These are phyloP conservation scores for Drosophila pseudoobscura DNA, from an alignment of 1,140 invertebrate species.

Conservation along the genomic window DNA sequence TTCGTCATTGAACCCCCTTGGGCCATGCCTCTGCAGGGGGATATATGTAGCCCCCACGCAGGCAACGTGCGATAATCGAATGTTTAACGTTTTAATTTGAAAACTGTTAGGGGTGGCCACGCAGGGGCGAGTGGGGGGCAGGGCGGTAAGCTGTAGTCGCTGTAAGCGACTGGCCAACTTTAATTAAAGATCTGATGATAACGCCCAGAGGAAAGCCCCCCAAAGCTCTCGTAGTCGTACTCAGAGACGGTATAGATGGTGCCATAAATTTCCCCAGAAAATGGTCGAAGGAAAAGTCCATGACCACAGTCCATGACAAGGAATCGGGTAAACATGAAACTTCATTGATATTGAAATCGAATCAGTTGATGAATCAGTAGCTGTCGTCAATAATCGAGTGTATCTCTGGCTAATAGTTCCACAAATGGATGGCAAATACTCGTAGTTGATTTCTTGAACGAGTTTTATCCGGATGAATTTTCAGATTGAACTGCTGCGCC, in stretches of 20 bases:
- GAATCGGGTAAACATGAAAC: no score
- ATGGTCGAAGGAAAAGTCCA: slow-evolving; percentile 15
- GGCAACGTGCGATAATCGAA: slow-evolving; percentile 72
- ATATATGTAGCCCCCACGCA: background rate
- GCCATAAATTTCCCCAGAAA: slow-evolving; percentile 61
- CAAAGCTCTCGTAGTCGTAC: no score
- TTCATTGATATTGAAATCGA: no score
- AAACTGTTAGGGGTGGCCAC: slow-evolving; percentile 31
- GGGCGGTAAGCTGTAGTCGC: background rate
- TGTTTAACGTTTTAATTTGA: slow-evolving; percentile 78
- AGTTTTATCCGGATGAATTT: slow-evolving; percentile 1
- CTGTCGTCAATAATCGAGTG: no score
- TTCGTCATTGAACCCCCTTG: background rate
- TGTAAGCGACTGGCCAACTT: slow-evolving; percentile 44
- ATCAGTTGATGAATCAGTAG: no score
- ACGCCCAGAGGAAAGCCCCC: slow-evolving; percentile 12
- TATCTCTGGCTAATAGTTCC: no score
- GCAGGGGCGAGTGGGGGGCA: background rate
- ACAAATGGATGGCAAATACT: no score
- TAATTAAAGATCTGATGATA: slow-evolving; percentile 75
- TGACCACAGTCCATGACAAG: no score
- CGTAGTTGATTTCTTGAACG: no score
- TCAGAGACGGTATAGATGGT: background rate
- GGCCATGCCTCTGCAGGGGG: slow-evolving; percentile 9
- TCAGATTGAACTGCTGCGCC: slow-evolving; percentile 6